Percentiles rank a stretch among this genome's conserved stretches.
These are phyloP conservation scores for Chymomyza caudatula DNA, from an alignment of 2,888 invertebrate species.

Conservation along the genomic window DNA sequence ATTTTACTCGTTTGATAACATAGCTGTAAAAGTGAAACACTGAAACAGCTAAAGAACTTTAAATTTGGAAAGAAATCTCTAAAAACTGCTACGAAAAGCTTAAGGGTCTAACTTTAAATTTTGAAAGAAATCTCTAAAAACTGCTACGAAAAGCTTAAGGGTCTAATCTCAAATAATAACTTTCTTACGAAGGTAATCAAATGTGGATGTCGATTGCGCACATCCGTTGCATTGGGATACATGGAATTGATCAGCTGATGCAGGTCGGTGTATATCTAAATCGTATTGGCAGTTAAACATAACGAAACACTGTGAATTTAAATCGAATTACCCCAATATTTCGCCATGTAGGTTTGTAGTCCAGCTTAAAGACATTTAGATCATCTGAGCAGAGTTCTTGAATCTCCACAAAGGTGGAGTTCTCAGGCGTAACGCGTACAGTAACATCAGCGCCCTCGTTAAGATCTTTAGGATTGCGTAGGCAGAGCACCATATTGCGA, in stretches of 20 bases:
- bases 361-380: slow-evolving; percentile 47
- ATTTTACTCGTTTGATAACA: no score
- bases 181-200: slow-evolving; percentile 61
- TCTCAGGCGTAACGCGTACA: slow-evolving; percentile 68
- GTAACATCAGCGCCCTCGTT: slow-evolving; percentile 45
- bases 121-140: no score
- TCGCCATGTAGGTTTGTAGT: slow-evolving; percentile 66
- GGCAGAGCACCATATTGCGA: slow-evolving; percentile 62
- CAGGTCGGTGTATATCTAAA: slow-evolving; percentile 67
- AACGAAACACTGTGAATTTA: not conserved
- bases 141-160: slow-evolving; percentile 69
- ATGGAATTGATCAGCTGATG: slow-evolving; percentile 67
- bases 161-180: slow-evolving; percentile 62
- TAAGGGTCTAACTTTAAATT: no score
- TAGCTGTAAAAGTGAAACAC: no score
- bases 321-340: slow-evolving; percentile 65
- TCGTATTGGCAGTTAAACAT: not conserved
- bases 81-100: slow-evolving; percentile 39
- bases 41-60: no score
- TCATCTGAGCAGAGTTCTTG: slow-evolving; percentile 64
- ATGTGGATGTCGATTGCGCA: slow-evolving; percentile 57
- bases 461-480: slow-evolving; percentile 50
- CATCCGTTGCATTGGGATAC: slow-evolving; percentile 56
- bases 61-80: no score
- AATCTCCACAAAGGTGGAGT: slow-evolving; percentile 69